phyloP scores from a whole-genome alignment of 2,888 invertebrate genomes.

The Ptychoptera contaminata region DNA sequence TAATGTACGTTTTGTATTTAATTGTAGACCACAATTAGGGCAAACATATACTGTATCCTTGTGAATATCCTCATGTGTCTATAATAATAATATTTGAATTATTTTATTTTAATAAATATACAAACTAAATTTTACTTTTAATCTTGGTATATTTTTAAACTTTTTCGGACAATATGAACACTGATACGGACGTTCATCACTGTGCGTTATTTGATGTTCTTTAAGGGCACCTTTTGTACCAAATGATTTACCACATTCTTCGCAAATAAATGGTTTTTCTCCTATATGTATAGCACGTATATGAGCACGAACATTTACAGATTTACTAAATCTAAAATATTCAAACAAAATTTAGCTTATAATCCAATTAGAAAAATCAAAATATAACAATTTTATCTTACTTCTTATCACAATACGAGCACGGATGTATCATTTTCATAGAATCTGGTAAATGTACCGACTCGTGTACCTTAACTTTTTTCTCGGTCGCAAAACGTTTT shows the following conservation, averaged over 20 bases:
- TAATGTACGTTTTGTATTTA: constrained; percentile 33
- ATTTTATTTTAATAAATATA: not conserved
- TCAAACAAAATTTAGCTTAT: not conserved
- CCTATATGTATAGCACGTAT: constrained; percentile 21
- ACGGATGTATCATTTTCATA: constrained; percentile 15
- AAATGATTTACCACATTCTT: constrained; percentile 32
- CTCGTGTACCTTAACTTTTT: constrained; percentile 14
- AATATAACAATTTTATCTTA: not conserved
- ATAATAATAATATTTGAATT: not conserved
- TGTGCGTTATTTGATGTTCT: constrained; percentile 34
- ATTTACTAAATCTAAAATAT: constrained; percentile 9
- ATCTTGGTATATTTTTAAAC: constrained; percentile 24
- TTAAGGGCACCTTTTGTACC: constrained; percentile 33
- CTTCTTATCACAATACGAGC: constrained; percentile 22
- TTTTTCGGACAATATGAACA: constrained; percentile 27
- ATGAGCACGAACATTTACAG: constrained; percentile 11
- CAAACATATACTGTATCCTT: constrained; percentile 29
- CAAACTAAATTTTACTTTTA: constrained; percentile 14
- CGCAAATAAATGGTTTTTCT: constrained; percentile 31
- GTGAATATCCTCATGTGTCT: constrained; percentile 32
- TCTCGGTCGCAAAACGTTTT: constrained; percentile 11
- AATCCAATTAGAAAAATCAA: not conserved
- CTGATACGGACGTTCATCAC: constrained; percentile 30
- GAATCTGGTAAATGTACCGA: constrained; percentile 16
- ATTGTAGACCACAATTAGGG: constrained; percentile 26